Evolutionary conservation across 2,888 invertebrate genomes (phyloP).

Genomic region (Hyalella azteca): DNA sequence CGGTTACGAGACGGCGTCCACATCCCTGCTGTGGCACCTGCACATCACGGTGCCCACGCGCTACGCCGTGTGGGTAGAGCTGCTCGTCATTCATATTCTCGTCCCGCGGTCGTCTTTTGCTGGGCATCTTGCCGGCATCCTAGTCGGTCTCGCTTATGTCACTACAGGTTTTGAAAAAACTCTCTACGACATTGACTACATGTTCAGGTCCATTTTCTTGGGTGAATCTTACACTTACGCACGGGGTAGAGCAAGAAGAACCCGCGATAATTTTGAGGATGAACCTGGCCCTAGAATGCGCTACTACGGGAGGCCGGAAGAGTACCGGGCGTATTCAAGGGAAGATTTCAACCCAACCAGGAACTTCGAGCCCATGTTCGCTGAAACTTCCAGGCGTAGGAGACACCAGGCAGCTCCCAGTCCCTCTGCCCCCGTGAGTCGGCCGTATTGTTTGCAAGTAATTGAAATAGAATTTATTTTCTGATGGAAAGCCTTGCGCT

Average conservation of each 20-base stretch:
- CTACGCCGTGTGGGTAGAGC: conserved; percentile 70
- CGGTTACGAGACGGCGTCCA: not conserved
- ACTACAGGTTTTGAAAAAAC: conserved; percentile 64
- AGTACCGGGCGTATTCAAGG: conserved; percentile 7
- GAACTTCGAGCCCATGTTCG: conserved; percentile 13
- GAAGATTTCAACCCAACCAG: conserved; percentile 6
- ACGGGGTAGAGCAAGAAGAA: not conserved
- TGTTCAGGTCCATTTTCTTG: not conserved
- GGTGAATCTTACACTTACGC: not conserved
- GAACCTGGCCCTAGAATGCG: not conserved
- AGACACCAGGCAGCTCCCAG: not conserved
- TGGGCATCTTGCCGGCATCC: conserved; percentile 71
- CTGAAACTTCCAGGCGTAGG: not conserved
- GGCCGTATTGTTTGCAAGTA: no score
- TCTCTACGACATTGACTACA: conserved; percentile 18
- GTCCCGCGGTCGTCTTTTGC: conserved; percentile 71
- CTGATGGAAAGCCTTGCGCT: no score
- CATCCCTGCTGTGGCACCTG: conserved; percentile 20
- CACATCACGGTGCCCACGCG: conserved; percentile 65
- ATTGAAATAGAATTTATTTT: no score
- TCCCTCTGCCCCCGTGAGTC: conserved; percentile 20
- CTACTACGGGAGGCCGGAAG: not conserved
- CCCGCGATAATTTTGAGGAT: not conserved
- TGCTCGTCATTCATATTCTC: conserved; percentile 69
- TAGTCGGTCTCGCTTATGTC: conserved; percentile 69